phyloP scores from a whole-genome alignment of 2,113 vertebrate genomes.

The Bucco capensis region DNA sequence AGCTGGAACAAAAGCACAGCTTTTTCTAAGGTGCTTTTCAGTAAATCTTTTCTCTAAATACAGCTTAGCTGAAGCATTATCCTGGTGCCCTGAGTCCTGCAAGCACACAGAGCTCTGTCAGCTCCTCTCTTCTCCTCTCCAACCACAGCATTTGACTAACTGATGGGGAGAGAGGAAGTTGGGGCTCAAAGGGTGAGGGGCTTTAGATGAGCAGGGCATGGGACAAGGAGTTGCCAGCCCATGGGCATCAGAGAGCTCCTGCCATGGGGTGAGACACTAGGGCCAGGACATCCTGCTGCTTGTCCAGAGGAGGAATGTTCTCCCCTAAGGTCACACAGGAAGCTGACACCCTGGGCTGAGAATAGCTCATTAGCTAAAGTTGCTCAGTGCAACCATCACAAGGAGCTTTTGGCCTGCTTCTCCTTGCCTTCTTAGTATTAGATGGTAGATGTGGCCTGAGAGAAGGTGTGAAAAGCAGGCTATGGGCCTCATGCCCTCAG shows the following conservation, averaged over 20 bases:
- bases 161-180: not conserved
- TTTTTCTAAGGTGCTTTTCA: not conserved
- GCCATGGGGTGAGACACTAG: accelerated
- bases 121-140: not conserved
- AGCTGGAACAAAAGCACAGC: accelerated
- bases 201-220: accelerated
- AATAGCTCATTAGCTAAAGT: slow-evolving; percentile 46
- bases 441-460: not conserved
- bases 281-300: not conserved
- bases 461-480: not conserved
- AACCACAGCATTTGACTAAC: not conserved
- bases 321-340: slow-evolving; percentile 37
- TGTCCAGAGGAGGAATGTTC: not conserved
- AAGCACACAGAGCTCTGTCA: not conserved
- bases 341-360: slow-evolving; percentile 31
- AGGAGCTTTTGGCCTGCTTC: slow-evolving; percentile 9
- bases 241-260: not conserved
- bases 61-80: not conserved
- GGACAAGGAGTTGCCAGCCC: not conserved
- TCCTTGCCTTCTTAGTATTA: not conserved
- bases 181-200: accelerated
- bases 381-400: not conserved
- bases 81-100: not conserved
- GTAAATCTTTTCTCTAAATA: not conserved
- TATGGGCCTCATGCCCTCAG: not conserved